A percentile compares a stretch with the other conserved stretches of the same genome.
Conservation (phyloP, 2,888 invertebrate genomes). For the Dicyrtoma fusca region DNA sequence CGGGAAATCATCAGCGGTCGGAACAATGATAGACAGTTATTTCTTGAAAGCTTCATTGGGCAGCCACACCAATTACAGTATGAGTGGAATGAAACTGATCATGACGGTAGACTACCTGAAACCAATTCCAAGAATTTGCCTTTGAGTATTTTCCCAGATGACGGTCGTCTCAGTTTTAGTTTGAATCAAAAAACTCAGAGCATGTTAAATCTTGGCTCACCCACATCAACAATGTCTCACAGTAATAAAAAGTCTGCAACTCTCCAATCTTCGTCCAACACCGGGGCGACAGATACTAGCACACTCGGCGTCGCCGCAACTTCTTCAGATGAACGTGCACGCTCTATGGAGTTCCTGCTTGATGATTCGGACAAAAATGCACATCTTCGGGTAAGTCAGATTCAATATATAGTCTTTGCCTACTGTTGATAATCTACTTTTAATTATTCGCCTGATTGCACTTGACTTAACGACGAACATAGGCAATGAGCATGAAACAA, state of each 20-base stretch:
- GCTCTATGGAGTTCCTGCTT: conserved; percentile 93
- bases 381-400: conserved; percentile 50
- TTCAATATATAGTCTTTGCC: not conserved
- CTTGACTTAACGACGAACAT: too few relatives aligned
- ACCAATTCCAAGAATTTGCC: conserved; percentile 29
- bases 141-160: conserved; percentile 30
- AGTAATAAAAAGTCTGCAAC: conserved; percentile 12
- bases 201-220: conserved; percentile 43
- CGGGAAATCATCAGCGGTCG: conserved; percentile 28
- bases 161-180: conserved; percentile 26
- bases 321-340: conserved; percentile 62
- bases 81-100: conserved; percentile 20
- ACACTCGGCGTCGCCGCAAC: conserved; percentile 55
- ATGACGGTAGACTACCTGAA: not conserved
- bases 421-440: too few relatives aligned
- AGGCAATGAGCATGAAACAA: not conserved
- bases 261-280: not conserved
- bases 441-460: not conserved
- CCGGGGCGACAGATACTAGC: not conserved
- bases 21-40: conserved; percentile 20
- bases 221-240: conserved; percentile 3
- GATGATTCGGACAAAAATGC: conserved; percentile 71
- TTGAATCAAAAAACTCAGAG: conserved; percentile 42
- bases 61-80: too few relatives aligned
- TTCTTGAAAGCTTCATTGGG: not conserved